Percentiles rank a stretch among this genome's conserved stretches.
Evolutionary conservation across 2,113 vertebrate species (phyloP).

Genomic region (Falcunculus frontatus): DNA sequence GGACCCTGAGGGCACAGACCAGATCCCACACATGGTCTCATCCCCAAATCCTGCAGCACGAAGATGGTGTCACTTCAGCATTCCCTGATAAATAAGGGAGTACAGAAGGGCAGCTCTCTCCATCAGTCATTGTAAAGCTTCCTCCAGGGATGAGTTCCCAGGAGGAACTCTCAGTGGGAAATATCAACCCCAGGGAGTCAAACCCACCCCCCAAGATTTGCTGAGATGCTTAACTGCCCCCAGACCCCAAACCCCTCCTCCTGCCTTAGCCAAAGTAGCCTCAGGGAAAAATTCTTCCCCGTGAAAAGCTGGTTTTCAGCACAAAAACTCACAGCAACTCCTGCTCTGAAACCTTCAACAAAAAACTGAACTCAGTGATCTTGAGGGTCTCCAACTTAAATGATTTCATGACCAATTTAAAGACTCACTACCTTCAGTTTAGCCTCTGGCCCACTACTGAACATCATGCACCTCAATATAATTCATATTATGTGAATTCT

Average conservation of each 20-base stretch:
- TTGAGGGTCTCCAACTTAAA: not conserved
- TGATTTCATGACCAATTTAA: not conserved
- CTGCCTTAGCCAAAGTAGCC: not conserved
- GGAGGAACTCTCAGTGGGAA: fast-evolving
- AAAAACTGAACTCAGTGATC: fast-evolving
- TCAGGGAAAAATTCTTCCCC: too few species aligned
- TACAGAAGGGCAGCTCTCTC: not conserved
- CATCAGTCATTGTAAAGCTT: fast-evolving
- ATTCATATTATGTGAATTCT: not conserved
- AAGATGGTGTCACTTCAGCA: fast-evolving
- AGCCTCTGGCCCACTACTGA: not conserved
- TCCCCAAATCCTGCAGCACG: not conserved
- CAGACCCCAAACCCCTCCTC: not conserved
- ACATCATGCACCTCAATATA: fast-evolving
- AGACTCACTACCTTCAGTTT: not conserved
- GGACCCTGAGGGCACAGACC: not conserved
- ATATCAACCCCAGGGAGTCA: not conserved
- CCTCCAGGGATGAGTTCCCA: not conserved
- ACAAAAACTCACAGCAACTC: not conserved
- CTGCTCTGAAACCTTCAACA: not conserved
- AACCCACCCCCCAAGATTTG: not conserved
- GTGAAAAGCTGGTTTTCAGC: not conserved
- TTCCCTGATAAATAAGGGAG: fast-evolving
- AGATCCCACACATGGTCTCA: fast-evolving
- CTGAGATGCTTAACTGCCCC: not conserved